Evolutionary conservation across 2,888 invertebrate species (phyloP).

Genomic region (Xestia sexstrigata): DNA sequence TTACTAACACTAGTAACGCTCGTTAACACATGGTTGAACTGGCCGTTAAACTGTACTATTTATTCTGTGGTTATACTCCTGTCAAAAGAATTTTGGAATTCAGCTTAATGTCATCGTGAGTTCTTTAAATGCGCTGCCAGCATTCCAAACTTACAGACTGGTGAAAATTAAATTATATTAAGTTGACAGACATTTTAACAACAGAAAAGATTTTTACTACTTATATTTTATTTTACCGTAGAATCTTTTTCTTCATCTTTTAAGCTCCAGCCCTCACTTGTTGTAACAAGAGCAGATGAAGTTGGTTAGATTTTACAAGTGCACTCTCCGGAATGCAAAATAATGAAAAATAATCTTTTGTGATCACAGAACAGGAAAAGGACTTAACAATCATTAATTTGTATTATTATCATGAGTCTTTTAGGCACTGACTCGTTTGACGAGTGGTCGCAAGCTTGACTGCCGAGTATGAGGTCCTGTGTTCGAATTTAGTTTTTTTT

Average conservation of each 20-base stretch:
- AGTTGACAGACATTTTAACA: background rate
- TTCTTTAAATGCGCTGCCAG: background rate
- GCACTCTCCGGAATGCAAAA: background rate
- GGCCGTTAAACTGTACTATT: conserved; percentile 10
- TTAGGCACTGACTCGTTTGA: too few species aligned
- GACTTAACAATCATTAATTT: background rate
- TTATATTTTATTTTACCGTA: background rate
- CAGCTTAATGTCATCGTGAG: background rate
- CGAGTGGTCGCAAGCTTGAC: too few species aligned
- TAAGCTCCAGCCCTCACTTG: background rate
- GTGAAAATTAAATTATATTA: background rate
- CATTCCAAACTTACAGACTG: background rate
- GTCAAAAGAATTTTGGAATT: background rate
- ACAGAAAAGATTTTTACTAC: too few species aligned
- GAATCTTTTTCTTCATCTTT: background rate
- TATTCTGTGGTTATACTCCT: too few species aligned
- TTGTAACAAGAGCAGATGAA: background rate
- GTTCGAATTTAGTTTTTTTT: too few species aligned
- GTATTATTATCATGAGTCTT: too few species aligned
- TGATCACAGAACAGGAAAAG: background rate
- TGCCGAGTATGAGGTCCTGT: too few species aligned
- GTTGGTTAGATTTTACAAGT: background rate
- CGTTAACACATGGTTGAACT: background rate
- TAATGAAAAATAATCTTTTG: background rate
- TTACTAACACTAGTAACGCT: background rate